Conservation (phyloP, 2,888 invertebrate genomes). For the Nasonia oneida region DNA sequence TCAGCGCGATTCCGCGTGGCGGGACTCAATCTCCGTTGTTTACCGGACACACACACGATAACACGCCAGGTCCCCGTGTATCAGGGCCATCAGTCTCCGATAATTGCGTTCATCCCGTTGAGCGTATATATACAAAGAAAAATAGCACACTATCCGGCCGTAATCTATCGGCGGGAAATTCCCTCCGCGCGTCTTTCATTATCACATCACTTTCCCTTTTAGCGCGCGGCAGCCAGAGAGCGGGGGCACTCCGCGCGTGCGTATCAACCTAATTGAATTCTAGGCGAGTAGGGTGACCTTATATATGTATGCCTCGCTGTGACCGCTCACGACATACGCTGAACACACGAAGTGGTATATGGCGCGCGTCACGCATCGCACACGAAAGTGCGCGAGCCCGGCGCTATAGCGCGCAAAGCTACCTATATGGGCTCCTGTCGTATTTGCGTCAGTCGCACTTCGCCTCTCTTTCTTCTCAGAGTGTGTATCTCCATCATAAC, state of each 20-base stretch:
- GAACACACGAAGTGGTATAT: background rate
- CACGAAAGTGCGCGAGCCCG: conserved; percentile 11
- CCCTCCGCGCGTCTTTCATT: conserved; percentile 20
- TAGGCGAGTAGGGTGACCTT: background rate
- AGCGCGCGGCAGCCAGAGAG: background rate
- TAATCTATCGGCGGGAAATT: conserved; percentile 15
- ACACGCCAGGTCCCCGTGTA: too few species aligned
- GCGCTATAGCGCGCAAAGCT: background rate
- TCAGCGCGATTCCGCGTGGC: background rate
- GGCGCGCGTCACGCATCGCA: conserved; percentile 17
- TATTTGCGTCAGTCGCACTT: conserved; percentile 33
- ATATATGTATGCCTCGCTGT: background rate
- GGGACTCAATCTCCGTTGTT: too few species aligned
- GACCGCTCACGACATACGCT: background rate
- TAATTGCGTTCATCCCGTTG: too few species aligned
- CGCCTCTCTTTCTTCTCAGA: background rate
- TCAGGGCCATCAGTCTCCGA: too few species aligned
- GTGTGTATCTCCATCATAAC: background rate
- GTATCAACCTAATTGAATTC: conserved; percentile 39
- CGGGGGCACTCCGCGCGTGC: background rate
- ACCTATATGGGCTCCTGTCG: background rate
- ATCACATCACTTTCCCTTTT: conserved; percentile 33
- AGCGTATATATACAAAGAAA: background rate
- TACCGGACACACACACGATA: too few species aligned
- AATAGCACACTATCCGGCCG: background rate